These are phyloP conservation scores for Centruroides sculpturatus DNA, from an alignment of 1,140 invertebrate species.

Conservation along the genomic window DNA sequence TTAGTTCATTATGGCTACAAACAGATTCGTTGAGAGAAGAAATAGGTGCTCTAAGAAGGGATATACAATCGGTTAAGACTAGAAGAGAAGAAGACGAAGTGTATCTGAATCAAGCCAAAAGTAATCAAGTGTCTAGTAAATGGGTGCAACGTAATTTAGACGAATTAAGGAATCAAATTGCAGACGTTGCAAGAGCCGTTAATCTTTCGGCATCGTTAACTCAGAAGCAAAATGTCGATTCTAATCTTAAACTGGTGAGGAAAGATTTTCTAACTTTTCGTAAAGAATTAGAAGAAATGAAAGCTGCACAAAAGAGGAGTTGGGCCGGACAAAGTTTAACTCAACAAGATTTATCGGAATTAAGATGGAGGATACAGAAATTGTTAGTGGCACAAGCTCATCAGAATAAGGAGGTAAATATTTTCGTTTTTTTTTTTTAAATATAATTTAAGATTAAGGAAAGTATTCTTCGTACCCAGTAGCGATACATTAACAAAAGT, in stretches of 20 bases:
- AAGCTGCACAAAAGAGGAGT: constrained; percentile 2
- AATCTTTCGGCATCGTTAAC: constrained; percentile 10
- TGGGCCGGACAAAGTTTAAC: constrained; percentile 4
- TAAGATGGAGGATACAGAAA: constrained; percentile 4
- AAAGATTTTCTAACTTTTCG: constrained; percentile 6
- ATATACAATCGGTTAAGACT: not conserved
- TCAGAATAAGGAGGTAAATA: too few relatives aligned
- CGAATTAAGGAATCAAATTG: constrained; percentile 10
- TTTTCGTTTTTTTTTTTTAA: too few relatives aligned
- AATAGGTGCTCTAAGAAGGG: constrained; percentile 1
- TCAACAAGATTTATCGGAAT: constrained; percentile 7
- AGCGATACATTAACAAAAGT: too few relatives aligned
- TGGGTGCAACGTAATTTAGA: constrained; percentile 15
- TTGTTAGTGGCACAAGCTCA: not conserved
- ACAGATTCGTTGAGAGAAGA: constrained; percentile 3
- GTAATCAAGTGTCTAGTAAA: constrained; percentile 3
- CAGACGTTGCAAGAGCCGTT: constrained; percentile 11
- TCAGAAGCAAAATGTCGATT: constrained; percentile 2
- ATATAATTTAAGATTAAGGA: too few relatives aligned
- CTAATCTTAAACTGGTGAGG: constrained; percentile 1
- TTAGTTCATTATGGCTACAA: constrained; percentile 1
- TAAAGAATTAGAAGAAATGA: constrained; percentile 3
- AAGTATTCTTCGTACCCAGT: too few relatives aligned
- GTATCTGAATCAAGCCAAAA: not conserved
- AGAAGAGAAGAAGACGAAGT: not conserved